Evolutionary conservation across 2,888 invertebrate genomes (phyloP), one percentile per base, ranked within the genome.

Genomic region (Hemaris fuciformis): DNA sequence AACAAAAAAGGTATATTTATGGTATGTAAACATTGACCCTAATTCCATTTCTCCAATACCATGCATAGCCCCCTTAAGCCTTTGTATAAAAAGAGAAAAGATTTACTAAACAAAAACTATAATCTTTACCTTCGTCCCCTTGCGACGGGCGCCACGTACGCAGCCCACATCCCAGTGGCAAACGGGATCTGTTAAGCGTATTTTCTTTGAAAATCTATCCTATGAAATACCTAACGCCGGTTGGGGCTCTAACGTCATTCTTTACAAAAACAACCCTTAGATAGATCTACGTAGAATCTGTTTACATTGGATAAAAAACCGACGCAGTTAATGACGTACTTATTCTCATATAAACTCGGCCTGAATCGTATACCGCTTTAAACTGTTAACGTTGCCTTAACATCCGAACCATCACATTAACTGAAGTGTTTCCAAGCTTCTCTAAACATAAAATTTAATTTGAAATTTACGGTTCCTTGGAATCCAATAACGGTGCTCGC

Each of bases 121-220:
- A 77, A 80, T 78, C 76, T 74, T 71, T 65, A 68, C 67, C 70
- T 63, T 70, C 66, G 71, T 71, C 75, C 75, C 71, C 70, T 74
- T 67, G 66, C 68, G 67, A 64, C 64, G 67, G 73, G 73, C 69
- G 79, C 71, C 76, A 72, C 69, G 67, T 64, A 64, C 68, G 64
- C 64, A 64, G 67, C 69, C 74, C 69, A 62, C 70, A 70, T 72
- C 68, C 67, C 64, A 73, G 72, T 69, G 74, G 73, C 73, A 74
- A 78, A 80, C 76, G 70, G 74, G 77, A 77, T 77, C 75, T 62
- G 62, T 69, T 76, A 78, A 82, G 74, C 78, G 71, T 84, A 78
- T 84, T 85, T 84, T 82, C 83, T 84, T 84, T 84, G 82, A 80
- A 84, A 85, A 80, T 77, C 73, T 81, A 84, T 84, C 81, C 79